Evolutionary conservation across 2,888 invertebrate species (phyloP).

Genomic region (Dryadula phaetusa): DNA sequence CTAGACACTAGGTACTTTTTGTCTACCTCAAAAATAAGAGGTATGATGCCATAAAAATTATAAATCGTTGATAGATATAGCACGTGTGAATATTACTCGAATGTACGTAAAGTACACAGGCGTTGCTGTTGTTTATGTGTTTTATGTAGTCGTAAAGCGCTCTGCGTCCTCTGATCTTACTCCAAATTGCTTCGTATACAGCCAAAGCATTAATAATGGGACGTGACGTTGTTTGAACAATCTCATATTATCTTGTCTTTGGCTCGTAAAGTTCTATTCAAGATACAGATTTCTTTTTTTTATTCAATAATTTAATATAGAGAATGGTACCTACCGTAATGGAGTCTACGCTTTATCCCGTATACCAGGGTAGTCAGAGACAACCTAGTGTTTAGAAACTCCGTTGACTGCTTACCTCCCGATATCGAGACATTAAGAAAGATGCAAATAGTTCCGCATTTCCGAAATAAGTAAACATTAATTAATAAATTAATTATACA

Average conservation of each 20-base stretch:
- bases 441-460: too few relatives aligned
- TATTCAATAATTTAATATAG: too few relatives aligned
- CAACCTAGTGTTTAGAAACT: too few relatives aligned
- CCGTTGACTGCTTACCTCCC: too few relatives aligned
- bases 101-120: constrained; percentile 22
- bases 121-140: constrained; percentile 18
- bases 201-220: constrained; percentile 22
- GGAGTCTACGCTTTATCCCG: too few relatives aligned
- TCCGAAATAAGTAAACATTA: too few relatives aligned
- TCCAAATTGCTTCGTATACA: constrained; percentile 32
- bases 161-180: constrained; percentile 35
- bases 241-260: not conserved
- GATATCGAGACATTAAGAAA: too few relatives aligned
- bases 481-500: too few relatives aligned
- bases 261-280: not conserved
- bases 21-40: not conserved
- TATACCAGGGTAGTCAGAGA: too few relatives aligned
- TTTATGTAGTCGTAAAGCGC: constrained; percentile 36
- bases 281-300: too few relatives aligned
- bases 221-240: not conserved
- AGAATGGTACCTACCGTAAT: too few relatives aligned
- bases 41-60: constrained; percentile 19
- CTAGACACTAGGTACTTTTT: too few relatives aligned
- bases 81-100: constrained; percentile 16
- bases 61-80: constrained; percentile 18